These are phyloP conservation scores for Oxyura jamaicensis DNA, from an alignment of 2,113 vertebrate species.

Conservation along the genomic window DNA sequence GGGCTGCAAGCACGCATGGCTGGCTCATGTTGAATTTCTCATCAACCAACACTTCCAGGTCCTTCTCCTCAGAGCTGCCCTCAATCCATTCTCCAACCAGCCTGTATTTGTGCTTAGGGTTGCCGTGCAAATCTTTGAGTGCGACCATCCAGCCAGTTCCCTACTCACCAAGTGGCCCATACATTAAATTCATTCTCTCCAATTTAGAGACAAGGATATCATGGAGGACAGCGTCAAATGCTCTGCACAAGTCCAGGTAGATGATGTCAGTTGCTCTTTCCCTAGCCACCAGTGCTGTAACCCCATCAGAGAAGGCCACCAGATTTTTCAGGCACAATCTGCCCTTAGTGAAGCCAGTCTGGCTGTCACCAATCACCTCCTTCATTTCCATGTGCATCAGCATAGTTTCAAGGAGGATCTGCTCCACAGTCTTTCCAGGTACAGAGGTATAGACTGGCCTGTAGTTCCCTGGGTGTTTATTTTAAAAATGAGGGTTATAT, in stretches of 20 bases:
- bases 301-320: not conserved
- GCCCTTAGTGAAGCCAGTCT: not conserved
- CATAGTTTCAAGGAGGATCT: not conserved
- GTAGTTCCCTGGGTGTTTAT: not conserved
- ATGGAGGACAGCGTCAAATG: too few species aligned
- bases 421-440: not conserved
- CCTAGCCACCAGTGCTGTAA: not conserved
- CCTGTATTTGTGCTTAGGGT: not conserved
- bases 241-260: too few species aligned
- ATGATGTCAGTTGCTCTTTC: not conserved
- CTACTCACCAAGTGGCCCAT: too few species aligned
- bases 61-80: not conserved
- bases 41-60: not conserved
- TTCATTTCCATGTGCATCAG: not conserved
- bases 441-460: not conserved
- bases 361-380: not conserved
- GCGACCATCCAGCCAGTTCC: too few species aligned
- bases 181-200: too few species aligned
- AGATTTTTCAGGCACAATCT: not conserved
- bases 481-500: not conserved
- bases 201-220: too few species aligned
- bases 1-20: not conserved
- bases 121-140: not conserved
- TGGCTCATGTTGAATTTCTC: not conserved
- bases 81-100: not conserved